Evolutionary conservation across 2,888 invertebrate species (phyloP).

Genomic region (Apodemia zela): DNA sequence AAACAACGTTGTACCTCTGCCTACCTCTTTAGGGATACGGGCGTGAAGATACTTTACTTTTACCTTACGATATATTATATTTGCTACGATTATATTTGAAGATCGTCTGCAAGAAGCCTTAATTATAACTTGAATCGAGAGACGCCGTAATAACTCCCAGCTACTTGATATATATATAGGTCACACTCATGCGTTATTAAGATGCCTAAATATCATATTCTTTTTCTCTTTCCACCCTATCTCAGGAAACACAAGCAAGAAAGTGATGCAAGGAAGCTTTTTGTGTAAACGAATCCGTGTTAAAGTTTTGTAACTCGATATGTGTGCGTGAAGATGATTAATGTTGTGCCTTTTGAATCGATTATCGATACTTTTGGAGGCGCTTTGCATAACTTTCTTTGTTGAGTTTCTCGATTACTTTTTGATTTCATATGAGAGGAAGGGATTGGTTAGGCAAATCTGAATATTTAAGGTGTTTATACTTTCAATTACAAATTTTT

Average conservation of each 20-base stretch:
- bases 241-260: neutral
- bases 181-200: conserved; percentile 12
- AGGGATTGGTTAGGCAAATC: no score
- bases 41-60: no score
- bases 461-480: no score
- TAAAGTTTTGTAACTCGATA: conserved; percentile 16
- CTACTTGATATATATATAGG: conserved; percentile 12
- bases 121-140: neutral
- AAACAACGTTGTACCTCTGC: no score
- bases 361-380: conserved; percentile 8
- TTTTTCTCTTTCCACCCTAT: conserved; percentile 7
- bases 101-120: neutral
- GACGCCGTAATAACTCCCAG: conserved; percentile 2
- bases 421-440: neutral
- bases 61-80: no score
- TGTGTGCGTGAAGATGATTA: conserved; percentile 16
- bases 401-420: conserved; percentile 13
- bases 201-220: conserved; percentile 2
- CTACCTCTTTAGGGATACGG: no score
- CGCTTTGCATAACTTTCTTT: conserved; percentile 10
- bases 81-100: neutral
- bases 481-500: no score
- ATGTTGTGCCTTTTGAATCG: conserved; percentile 16
- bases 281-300: conserved; percentile 13
- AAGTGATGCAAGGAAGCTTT: neutral